Conservation (phyloP, 2,113 vertebrate species). For the Mixornis gularis region DNA sequence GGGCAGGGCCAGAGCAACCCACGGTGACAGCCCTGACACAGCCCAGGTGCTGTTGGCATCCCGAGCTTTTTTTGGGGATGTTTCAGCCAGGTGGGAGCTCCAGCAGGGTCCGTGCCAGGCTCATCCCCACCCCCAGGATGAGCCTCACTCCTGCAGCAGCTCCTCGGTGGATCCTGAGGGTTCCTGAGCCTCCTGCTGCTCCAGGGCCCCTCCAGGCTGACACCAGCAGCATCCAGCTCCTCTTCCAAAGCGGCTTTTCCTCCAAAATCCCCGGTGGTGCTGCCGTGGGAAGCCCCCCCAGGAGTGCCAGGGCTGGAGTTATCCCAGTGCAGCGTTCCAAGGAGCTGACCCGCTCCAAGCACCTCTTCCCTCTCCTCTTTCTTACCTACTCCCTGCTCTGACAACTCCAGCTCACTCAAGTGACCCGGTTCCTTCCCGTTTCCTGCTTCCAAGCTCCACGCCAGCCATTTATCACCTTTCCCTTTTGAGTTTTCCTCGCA, state of each 20-base stretch:
- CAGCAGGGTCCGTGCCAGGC: not conserved
- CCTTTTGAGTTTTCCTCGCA: not conserved
- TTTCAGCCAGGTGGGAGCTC: not conserved
- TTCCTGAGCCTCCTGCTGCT: not conserved
- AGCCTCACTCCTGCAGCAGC: not conserved
- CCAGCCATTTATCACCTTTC: conserved; percentile 6
- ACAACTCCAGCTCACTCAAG: not conserved
- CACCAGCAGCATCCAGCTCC: not conserved
- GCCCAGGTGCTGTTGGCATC: fast-evolving
- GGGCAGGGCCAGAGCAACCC: not conserved
- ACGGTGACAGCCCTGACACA: fast-evolving
- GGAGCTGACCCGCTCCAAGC: not conserved
- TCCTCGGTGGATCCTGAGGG: not conserved
- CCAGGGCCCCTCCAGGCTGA: not conserved
- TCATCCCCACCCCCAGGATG: not conserved
- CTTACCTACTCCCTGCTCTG: not conserved
- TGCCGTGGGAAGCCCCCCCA: not conserved
- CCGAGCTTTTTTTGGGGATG: not conserved
- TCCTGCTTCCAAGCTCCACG: not conserved
- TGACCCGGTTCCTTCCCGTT: not conserved
- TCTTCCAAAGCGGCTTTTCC: not conserved
- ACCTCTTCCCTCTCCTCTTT: not conserved
- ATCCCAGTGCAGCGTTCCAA: not conserved
- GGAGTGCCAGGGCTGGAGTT: not conserved
- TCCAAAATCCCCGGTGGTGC: fast-evolving